Base-by-base conservation (phyloP, 2,797 vertebrate genomes). In the Arnoldichthys spilopterus region DNA sequence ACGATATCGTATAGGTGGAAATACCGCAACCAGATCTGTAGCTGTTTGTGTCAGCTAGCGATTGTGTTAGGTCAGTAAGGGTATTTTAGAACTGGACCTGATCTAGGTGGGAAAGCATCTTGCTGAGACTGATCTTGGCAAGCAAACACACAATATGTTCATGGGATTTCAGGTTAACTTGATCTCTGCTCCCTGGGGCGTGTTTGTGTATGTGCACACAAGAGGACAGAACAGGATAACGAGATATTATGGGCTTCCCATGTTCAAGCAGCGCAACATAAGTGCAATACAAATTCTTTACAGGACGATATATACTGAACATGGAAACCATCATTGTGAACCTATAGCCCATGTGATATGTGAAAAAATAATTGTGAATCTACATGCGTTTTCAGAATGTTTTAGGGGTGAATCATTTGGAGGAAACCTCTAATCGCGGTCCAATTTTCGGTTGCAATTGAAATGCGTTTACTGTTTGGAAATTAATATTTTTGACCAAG, bases 91-190 rank as follows among this genome's bases (percentile, higher is more conserved):
- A 76, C 37, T 67, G 58, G 80, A 70, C 77, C 37, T 80, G 81
- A 78, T 78, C 78, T 62, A 72, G 82, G 78, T 82, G 75, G 78
- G 83, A 82, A 82, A 85, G 53, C 34, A 69, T 80, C 81, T 37
- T 80, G 83, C 83, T 80, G 83, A 68, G 78, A 75, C 75, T 74
- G 71, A 56, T 72, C 77, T 82, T 82, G 81, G 83, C 83, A 85
- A 70, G 80, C 54, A 72, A 78, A 80, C 75, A 76, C 81, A 80
- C 80, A 85, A 85, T 85, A 85, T 85, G 83, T 85, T 85, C 81
- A 85, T 76, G 67, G 76, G 71, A 76, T 82, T 82, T 75, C 74
- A 74, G 75, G 83, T 79, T 76, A 73, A 72, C 72, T 80, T 47
- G 32, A 78, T 72, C 62, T 54, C 73, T 74, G 49, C 71, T 62